Conservation (phyloP, 2,113 vertebrate species). For the Oryzias melastigma region DNA sequence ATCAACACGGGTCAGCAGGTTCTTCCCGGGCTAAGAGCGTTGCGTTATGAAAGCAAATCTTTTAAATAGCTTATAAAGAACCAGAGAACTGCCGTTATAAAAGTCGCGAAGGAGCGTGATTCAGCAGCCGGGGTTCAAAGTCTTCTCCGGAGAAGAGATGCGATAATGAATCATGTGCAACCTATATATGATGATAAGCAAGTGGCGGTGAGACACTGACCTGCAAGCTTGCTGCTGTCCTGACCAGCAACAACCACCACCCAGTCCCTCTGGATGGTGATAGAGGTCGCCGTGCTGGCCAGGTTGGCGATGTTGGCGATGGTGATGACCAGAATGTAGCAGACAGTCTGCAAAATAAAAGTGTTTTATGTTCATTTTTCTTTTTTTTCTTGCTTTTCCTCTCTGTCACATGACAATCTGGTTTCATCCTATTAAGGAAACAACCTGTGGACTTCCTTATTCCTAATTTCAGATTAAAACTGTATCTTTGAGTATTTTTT, state of each 20-base stretch:
- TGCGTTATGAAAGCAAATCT: conserved; percentile 30
- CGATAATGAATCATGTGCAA: conserved; percentile 40
- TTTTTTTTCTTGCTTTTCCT: neutral
- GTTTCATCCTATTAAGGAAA: neutral
- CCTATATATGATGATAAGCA: conserved; percentile 7
- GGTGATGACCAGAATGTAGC: conserved; percentile 95
- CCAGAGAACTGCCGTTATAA: conserved; percentile 23
- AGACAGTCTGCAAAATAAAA: conserved; percentile 79
- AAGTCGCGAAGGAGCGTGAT: conserved; percentile 17
- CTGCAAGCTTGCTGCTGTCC: conserved; percentile 93
- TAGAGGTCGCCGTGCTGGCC: conserved; percentile 93
- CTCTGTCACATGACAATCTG: neutral
- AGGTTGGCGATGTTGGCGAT: conserved; percentile 96
- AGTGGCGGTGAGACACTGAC: conserved; percentile 66
- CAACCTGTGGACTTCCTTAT: too few relatives aligned
- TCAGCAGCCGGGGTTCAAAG: conserved; percentile 44
- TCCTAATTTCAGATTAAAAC: too few relatives aligned
- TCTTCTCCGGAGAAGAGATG: conserved; percentile 8
- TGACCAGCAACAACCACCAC: conserved; percentile 96
- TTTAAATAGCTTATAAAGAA: conserved; percentile 34
- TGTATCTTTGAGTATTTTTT: too few relatives aligned
- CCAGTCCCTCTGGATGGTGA: conserved; percentile 98
- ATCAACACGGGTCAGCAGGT: conserved; percentile 12
- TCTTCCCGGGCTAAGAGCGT: conserved; percentile 10
- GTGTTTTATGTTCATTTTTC: rapidly evolving